phyloP scores from a whole-genome alignment of 1,140 invertebrate species.

The Drosophila watanabei region DNA sequence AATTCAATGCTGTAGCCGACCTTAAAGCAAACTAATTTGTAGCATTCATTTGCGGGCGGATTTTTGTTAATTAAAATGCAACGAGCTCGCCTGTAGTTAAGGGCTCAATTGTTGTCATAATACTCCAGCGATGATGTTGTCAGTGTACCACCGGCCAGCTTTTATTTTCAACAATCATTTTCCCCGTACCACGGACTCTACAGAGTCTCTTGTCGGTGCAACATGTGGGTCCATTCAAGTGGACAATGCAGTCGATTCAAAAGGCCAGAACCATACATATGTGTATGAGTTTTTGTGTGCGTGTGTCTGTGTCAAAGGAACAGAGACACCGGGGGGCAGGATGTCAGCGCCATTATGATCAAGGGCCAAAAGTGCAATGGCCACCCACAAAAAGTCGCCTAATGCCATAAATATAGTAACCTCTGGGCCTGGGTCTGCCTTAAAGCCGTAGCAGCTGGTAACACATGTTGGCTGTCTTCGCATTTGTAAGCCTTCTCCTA shows the following conservation, averaged over 20 bases:
- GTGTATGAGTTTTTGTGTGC: not conserved
- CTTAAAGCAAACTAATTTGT: conserved; percentile 60
- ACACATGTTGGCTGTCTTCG: conserved; percentile 63
- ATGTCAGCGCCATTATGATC: conserved; percentile 68
- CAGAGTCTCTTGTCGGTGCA: conserved; percentile 20
- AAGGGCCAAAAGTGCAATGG: conserved; percentile 50
- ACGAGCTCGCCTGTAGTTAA: conserved; percentile 21
- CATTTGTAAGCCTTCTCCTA: conserved; percentile 63
- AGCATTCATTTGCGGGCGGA: conserved; percentile 35
- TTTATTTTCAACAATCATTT: conserved; percentile 31
- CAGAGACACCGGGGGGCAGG: conserved; percentile 17
- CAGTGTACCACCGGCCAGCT: conserved; percentile 43
- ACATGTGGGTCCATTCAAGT: conserved; percentile 42
- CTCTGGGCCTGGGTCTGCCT: conserved; percentile 30
- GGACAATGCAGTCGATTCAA: conserved; percentile 57
- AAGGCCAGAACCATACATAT: conserved; percentile 31
- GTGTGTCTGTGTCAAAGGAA: conserved; percentile 12
- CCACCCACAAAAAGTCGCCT: conserved; percentile 19
- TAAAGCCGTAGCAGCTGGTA: conserved; percentile 37
- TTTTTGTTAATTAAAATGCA: conserved; percentile 67
- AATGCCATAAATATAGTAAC: conserved; percentile 69
- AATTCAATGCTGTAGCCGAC: conserved; percentile 24
- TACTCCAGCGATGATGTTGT: conserved; percentile 63
- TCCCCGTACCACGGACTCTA: too few species aligned
- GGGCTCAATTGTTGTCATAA: conserved; percentile 75